Percentiles rank a stretch among this genome's conserved stretches.
Conservation (phyloP, 2,797 vertebrate genomes). For the Liparis tanakae region DNA sequence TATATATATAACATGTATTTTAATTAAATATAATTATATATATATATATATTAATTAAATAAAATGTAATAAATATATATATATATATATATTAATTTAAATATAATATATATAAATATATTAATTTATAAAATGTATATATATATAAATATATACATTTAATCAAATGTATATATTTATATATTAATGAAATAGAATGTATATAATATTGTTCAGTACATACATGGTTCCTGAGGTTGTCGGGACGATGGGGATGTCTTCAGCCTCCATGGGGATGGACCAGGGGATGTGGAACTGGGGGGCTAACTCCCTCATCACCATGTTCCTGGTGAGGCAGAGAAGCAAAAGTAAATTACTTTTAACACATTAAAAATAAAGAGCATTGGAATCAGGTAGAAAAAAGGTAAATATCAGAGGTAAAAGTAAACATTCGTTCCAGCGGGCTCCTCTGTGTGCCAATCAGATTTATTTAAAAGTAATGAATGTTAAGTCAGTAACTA, state of each 20-base stretch:
- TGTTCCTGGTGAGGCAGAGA: slow-evolving; percentile 85
- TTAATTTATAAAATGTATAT: too few relatives aligned
- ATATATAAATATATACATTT: too few relatives aligned
- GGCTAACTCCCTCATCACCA: slow-evolving; percentile 97
- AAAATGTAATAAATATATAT: too few relatives aligned
- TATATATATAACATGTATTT: too few relatives aligned
- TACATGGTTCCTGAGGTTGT: slow-evolving; percentile 98
- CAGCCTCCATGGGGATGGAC: slow-evolving; percentile 97
- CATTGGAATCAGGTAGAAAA: background rate
- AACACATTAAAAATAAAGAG: background rate
- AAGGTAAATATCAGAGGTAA: background rate
- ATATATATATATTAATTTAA: too few relatives aligned
- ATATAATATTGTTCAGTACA: slow-evolving; percentile 49
- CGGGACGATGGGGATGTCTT: slow-evolving; percentile 98
- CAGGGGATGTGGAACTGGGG: slow-evolving; percentile 98
- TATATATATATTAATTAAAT: too few relatives aligned
- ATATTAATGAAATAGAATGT: too few relatives aligned
- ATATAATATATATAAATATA: background rate
- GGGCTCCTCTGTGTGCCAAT: too few relatives aligned
- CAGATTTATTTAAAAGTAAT: background rate
- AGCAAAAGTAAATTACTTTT: background rate
- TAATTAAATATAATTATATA: too few relatives aligned
- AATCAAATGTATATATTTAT: too few relatives aligned
- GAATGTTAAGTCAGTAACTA: background rate
- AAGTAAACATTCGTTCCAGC: background rate